These are phyloP conservation scores for Halichondria panicea DNA, from an alignment of 37 sponge, comb jelly and placozoan genomes.

Conservation along the genomic window DNA sequence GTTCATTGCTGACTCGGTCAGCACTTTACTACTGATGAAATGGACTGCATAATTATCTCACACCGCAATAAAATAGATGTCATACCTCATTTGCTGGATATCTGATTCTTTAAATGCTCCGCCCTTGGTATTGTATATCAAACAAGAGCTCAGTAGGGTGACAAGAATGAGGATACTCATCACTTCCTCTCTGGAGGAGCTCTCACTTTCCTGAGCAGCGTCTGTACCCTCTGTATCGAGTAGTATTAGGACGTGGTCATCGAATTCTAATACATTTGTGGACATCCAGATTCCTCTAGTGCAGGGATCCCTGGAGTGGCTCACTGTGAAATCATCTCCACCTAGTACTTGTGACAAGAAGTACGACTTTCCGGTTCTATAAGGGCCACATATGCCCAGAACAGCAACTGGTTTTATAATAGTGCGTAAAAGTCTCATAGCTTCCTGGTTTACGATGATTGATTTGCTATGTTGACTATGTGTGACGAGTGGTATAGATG, in stretches of 20 bases:
- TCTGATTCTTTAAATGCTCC: too few relatives aligned
- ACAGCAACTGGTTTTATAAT: slow-evolving; percentile 40
- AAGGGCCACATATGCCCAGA: slow-evolving; percentile 45
- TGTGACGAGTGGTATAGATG: too few relatives aligned
- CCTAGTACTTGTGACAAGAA: slow-evolving; percentile 36
- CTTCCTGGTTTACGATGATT: too few relatives aligned
- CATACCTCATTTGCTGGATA: too few relatives aligned
- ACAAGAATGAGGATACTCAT: slow-evolving; percentile 9
- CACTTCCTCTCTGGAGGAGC: background rate
- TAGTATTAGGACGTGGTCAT: slow-evolving; percentile 19
- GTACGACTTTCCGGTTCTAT: slow-evolving; percentile 49
- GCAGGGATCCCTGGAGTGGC: slow-evolving; percentile 33
- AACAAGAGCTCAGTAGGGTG: slow-evolving; percentile 22
- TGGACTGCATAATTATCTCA: too few relatives aligned
- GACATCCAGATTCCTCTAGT: slow-evolving; percentile 43
- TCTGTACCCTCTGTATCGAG: slow-evolving; percentile 49
- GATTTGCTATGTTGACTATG: too few relatives aligned
- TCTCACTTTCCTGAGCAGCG: slow-evolving; percentile 1
- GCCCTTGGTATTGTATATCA: slow-evolving; percentile 36
- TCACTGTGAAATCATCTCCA: slow-evolving; percentile 7
- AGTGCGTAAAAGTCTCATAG: slow-evolving; percentile 10
- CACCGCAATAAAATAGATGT: too few relatives aligned
- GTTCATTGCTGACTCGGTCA: too few relatives aligned
- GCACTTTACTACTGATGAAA: too few relatives aligned
- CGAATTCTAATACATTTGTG: slow-evolving; percentile 36